A percentile compares a stretch with the other conserved stretches of the same genome.
Conservation (phyloP, 2,888 invertebrate genomes). For the Dolichomitus sp. region DNA sequence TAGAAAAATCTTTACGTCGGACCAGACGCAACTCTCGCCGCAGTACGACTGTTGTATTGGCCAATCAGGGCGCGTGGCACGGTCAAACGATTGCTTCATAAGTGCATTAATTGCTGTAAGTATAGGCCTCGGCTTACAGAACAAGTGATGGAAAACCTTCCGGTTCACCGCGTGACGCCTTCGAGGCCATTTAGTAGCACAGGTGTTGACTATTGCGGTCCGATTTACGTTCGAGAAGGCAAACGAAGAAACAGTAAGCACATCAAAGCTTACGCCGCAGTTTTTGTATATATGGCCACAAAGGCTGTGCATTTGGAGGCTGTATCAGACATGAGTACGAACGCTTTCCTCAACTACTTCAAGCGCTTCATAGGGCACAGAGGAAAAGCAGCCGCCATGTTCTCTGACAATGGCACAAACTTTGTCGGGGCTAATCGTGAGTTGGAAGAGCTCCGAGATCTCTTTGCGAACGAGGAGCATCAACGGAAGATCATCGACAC, state of each 20-base stretch:
- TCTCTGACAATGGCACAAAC: conserved; percentile 19
- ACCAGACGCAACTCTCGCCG: not conserved
- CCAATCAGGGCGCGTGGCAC: not conserved
- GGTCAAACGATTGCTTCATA: not conserved
- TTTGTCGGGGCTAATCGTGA: conserved; percentile 27
- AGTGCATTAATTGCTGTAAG: not conserved
- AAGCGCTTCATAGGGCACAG: conserved; percentile 18
- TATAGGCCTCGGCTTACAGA: not conserved
- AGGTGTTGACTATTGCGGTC: conserved; percentile 16
- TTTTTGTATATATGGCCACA: not conserved
- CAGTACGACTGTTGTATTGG: not conserved
- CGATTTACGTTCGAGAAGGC: not conserved
- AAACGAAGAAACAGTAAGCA: conserved; percentile 6
- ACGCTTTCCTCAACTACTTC: not conserved
- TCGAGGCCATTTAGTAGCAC: conserved; percentile 12
- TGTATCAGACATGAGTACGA: conserved; percentile 4
- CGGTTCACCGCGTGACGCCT: not conserved
- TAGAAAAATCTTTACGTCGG: not conserved
- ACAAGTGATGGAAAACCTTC: conserved; percentile 23
- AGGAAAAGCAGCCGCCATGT: not conserved
- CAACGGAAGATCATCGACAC: conserved; percentile 5
- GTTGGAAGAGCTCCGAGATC: not conserved
- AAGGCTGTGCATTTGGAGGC: conserved; percentile 30
- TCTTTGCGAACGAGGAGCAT: not conserved
- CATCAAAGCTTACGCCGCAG: conserved; percentile 13